phyloP scores from a whole-genome alignment of 1,140 invertebrate species.

The Zaprionus ghesquierei region DNA sequence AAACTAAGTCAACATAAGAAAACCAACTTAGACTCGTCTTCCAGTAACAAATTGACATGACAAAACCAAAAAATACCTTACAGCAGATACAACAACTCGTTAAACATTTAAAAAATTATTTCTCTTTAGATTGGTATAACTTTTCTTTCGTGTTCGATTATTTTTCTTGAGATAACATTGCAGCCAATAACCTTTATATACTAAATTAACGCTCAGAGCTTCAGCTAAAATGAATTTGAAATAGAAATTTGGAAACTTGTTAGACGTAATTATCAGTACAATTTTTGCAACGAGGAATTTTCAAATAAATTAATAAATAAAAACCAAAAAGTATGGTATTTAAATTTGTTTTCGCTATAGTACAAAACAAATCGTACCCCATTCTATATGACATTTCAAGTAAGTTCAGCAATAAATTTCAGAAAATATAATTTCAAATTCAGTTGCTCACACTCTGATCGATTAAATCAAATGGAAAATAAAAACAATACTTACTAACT shows the following conservation, averaged over 20 bases:
- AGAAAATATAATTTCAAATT: constrained; percentile 11
- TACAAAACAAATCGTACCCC: constrained; percentile 2
- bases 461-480: neutral
- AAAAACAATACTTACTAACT: constrained; percentile 27
- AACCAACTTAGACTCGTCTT: constrained; percentile 76
- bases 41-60: constrained; percentile 74
- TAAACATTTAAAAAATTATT: neutral
- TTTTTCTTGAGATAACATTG: neutral
- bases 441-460: constrained; percentile 26
- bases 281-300: constrained; percentile 78
- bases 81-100: constrained; percentile 31
- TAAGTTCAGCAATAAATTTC: constrained; percentile 11
- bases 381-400: neutral
- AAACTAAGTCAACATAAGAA: constrained; percentile 4
- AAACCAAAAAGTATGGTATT: constrained; percentile 14
- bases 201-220: constrained; percentile 7
- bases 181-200: neutral
- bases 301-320: constrained; percentile 38
- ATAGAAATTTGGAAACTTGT: constrained; percentile 49
- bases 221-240: constrained; percentile 15
- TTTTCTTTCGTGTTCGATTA: neutral
- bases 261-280: constrained; percentile 67
- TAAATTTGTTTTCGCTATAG: constrained; percentile 16
- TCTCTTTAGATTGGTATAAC: neutral
- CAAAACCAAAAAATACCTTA: constrained; percentile 48